Conservation (phyloP, 1,140 invertebrate genomes). For the Trinorchestia longiramus region DNA sequence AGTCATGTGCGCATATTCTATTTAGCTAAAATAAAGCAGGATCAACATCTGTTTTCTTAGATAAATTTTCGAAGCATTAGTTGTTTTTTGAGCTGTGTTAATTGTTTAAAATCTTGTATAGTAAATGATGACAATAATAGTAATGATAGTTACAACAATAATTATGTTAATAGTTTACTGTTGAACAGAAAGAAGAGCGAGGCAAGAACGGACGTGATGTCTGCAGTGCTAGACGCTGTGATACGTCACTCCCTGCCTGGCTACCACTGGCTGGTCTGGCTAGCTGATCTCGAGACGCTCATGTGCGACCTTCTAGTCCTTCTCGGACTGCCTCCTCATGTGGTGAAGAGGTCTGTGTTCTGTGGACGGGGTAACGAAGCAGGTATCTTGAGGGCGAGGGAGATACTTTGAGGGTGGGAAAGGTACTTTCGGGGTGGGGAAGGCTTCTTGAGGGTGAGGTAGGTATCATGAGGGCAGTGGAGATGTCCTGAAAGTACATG, state of each 20-base stretch:
- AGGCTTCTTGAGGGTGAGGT: background rate
- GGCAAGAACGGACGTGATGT: background rate
- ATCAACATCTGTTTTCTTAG: no score
- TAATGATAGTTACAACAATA: no score
- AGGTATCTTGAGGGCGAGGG: background rate
- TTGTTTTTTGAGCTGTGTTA: no score
- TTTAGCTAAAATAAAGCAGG: no score
- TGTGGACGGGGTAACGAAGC: background rate
- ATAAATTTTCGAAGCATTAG: no score
- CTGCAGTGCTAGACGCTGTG: background rate
- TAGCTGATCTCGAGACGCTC: background rate
- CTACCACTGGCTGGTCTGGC: conserved; percentile 20
- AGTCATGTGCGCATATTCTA: no score
- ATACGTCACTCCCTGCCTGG: background rate
- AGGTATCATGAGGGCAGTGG: background rate
- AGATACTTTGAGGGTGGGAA: no score
- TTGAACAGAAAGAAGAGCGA: background rate
- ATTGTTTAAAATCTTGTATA: no score
- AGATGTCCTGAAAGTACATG: no score
- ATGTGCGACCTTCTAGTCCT: background rate
- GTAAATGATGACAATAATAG: no score
- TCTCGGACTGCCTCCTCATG: background rate
- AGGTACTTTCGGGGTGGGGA: no score
- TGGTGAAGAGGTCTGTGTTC: background rate
- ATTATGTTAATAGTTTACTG: background rate